Evolutionary conservation across 2,888 invertebrate species (phyloP).

Genomic region (Heliconius hortense): DNA sequence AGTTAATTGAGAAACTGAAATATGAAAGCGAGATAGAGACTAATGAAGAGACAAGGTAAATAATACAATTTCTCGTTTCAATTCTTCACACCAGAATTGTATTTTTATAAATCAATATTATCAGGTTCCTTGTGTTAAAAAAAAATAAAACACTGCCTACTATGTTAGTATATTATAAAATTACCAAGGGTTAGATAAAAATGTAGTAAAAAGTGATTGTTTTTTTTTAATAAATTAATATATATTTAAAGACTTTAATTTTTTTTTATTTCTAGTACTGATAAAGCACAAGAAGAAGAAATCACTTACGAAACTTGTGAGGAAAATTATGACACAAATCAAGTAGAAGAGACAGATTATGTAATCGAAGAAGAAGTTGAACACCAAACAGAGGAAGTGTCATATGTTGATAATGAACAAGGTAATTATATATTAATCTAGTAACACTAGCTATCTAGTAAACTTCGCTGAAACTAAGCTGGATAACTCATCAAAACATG

Average conservation of each 20-base stretch:
- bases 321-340: slow-evolving; percentile 21
- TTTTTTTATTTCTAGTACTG: background rate
- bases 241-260: no score
- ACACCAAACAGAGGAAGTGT: slow-evolving; percentile 22
- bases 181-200: no score
- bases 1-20: slow-evolving; percentile 61
- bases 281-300: slow-evolving; percentile 12
- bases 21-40: slow-evolving; percentile 46
- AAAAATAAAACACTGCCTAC: background rate
- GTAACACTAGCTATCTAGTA: no score
- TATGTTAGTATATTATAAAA: no score
- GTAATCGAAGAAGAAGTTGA: slow-evolving; percentile 41
- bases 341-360: slow-evolving; percentile 43
- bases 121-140: background rate
- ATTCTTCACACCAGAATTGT: background rate
- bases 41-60: slow-evolving; percentile 38
- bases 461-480: background rate
- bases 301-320: slow-evolving; percentile 20
- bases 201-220: no score
- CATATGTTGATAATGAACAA: slow-evolving; percentile 11
- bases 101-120: background rate
- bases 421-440: slow-evolving; percentile 19
- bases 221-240: no score
- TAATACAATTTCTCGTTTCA: background rate
- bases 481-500: background rate